A percentile compares a stretch with the other conserved stretches of the same genome.
These are phyloP conservation scores for Steinernema feltiae DNA, from an alignment of 1,140 invertebrate species.

Conservation along the genomic window DNA sequence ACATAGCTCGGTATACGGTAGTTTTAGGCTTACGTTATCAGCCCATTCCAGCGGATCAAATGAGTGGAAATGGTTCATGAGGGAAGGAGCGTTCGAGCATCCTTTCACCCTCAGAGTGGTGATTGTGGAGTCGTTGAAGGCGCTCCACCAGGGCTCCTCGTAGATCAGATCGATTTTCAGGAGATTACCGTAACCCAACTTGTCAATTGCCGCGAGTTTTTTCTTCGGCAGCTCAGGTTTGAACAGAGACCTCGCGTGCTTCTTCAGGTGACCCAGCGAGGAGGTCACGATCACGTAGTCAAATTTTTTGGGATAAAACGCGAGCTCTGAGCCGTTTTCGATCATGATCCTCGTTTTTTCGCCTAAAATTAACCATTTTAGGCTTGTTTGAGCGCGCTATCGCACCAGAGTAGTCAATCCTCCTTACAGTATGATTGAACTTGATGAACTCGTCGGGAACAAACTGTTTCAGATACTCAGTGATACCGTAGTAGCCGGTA, in stretches of 20 bases:
- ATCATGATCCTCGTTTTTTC: neutral
- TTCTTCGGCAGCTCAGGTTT: neutral
- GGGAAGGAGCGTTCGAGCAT: neutral
- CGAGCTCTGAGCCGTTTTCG: neutral
- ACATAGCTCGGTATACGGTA: neutral
- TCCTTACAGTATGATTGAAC: neutral
- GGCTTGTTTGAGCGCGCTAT: neutral
- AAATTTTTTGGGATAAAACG: constrained; percentile 16
- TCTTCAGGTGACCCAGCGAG: constrained; percentile 33
- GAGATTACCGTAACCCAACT: neutral
- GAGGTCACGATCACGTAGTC: constrained; percentile 37
- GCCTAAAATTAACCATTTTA: neutral
- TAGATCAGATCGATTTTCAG: neutral
- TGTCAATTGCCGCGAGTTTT: neutral
- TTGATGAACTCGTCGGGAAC: neutral
- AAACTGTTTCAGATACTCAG: neutral
- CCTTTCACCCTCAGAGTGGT: neutral
- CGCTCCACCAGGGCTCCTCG: neutral
- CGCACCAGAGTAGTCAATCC: constrained; percentile 5
- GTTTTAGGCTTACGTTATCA: neutral
- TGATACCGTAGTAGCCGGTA: neutral
- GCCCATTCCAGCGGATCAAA: neutral
- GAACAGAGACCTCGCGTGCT: neutral
- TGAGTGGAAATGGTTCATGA: constrained; percentile 5
- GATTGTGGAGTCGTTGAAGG: neutral